Percentiles rank a stretch among this genome's conserved stretches.
phyloP scores from a whole-genome alignment of 2,113 vertebrate genomes.

The Silurus glanis region DNA sequence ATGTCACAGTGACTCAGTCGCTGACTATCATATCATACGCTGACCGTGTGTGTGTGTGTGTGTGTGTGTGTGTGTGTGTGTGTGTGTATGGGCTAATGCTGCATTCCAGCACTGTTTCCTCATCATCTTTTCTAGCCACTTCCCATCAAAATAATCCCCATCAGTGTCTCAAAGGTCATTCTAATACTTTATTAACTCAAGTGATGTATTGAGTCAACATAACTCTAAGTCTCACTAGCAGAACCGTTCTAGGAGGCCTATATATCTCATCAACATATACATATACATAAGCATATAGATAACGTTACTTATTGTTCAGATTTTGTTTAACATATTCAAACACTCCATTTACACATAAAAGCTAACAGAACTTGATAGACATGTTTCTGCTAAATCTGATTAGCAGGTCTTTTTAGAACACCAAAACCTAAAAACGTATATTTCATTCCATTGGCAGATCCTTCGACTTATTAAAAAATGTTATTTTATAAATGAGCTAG shows the following conservation, averaged over 20 bases:
- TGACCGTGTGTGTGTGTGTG: neutral
- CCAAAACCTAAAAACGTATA: neutral
- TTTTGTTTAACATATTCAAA: neutral
- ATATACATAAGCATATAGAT: neutral
- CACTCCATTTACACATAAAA: too few species aligned
- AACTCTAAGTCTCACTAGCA: neutral
- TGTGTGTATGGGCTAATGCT: neutral
- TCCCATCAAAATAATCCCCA: neutral
- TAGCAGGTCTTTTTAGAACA: neutral
- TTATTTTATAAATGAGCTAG: too few species aligned
- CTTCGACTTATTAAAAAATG: neutral
- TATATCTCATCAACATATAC: neutral
- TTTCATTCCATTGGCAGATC: neutral
- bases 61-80: neutral
- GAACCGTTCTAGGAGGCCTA: neutral
- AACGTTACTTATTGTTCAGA: neutral
- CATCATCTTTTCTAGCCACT: neutral
- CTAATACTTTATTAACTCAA: neutral
- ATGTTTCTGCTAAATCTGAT: too few species aligned
- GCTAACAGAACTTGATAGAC: too few species aligned
- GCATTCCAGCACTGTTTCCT: constrained; percentile 13
- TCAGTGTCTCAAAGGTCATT: neutral
- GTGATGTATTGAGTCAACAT: neutral
- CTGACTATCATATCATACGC: constrained; percentile 26
- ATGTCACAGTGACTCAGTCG: constrained; percentile 46